phyloP scores from a whole-genome alignment of 2,888 invertebrate genomes.

The Chalcis sispes region DNA sequence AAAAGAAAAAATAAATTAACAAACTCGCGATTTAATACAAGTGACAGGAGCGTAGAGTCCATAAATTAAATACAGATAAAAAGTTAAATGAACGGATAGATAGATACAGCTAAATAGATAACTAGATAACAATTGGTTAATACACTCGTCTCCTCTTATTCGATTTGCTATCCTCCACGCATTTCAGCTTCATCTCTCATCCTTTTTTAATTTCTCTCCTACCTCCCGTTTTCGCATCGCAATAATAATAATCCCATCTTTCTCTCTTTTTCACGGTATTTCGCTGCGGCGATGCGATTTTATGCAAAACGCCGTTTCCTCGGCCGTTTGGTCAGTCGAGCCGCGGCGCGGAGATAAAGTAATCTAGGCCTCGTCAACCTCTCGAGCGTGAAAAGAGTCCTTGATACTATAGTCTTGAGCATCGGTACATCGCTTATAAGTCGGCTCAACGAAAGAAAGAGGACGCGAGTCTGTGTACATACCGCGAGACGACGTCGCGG shows the following conservation, averaged over 20 bases:
- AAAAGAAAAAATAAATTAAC: constrained; percentile 21
- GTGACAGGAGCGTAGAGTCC: constrained; percentile 17
- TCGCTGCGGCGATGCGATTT: constrained; percentile 18
- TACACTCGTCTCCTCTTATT: constrained; percentile 34
- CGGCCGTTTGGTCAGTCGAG: constrained; percentile 57
- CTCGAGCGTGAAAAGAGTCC: constrained; percentile 70
- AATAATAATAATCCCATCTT: background rate
- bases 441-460: constrained; percentile 29
- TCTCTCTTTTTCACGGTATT: background rate
- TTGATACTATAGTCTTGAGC: constrained; percentile 61
- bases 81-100: constrained; percentile 8
- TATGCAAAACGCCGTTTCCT: constrained; percentile 58
- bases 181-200: background rate
- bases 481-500: background rate
- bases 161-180: constrained; percentile 6
- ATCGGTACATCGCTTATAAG: too few species aligned
- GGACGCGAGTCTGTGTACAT: constrained; percentile 10
- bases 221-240: background rate
- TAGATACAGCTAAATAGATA: constrained; percentile 54
- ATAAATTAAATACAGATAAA: constrained; percentile 48
- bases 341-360: constrained; percentile 30
- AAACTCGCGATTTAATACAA: constrained; percentile 22
- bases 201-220: background rate
- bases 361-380: constrained; percentile 69
- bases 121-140: constrained; percentile 47